Conservation (phyloP, 2,888 invertebrate species). For the Drosophila atroscutellata region DNA sequence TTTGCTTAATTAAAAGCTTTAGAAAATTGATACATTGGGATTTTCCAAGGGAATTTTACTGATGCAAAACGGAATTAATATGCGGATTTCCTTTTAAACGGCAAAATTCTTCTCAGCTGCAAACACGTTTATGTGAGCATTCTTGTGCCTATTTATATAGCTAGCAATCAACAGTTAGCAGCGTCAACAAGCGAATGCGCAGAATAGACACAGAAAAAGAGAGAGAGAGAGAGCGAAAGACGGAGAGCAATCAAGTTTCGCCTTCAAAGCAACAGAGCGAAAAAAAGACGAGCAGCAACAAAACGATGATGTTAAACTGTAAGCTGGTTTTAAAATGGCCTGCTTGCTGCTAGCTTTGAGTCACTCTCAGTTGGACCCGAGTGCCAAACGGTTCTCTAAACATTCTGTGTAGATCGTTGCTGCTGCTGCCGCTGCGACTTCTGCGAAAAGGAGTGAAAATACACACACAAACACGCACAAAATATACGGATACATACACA, state of each 20-base stretch:
- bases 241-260: not conserved
- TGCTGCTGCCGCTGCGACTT: conserved; percentile 6
- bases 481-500: conserved; percentile 30
- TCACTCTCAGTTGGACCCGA: conserved; percentile 68
- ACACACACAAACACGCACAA: not conserved
- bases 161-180: conserved; percentile 40
- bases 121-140: conserved; percentile 18
- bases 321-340: conserved; percentile 74
- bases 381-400: conserved; percentile 61
- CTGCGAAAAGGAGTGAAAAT: conserved; percentile 39
- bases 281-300: conserved; percentile 22
- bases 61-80: conserved; percentile 24
- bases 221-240: conserved; percentile 11
- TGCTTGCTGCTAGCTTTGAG: conserved; percentile 49
- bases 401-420: conserved; percentile 29
- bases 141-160: conserved; percentile 35
- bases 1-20: not conserved
- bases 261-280: conserved; percentile 27
- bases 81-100: conserved; percentile 21
- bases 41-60: conserved; percentile 5
- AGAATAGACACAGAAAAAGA: not conserved
- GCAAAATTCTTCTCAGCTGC: not conserved
- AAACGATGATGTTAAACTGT: conserved; percentile 34
- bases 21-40: not conserved
- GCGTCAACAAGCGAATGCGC: conserved; percentile 19